These are phyloP conservation scores for Carapus acus DNA, from an alignment of 2,797 vertebrate genomes.

Conservation along the genomic window DNA sequence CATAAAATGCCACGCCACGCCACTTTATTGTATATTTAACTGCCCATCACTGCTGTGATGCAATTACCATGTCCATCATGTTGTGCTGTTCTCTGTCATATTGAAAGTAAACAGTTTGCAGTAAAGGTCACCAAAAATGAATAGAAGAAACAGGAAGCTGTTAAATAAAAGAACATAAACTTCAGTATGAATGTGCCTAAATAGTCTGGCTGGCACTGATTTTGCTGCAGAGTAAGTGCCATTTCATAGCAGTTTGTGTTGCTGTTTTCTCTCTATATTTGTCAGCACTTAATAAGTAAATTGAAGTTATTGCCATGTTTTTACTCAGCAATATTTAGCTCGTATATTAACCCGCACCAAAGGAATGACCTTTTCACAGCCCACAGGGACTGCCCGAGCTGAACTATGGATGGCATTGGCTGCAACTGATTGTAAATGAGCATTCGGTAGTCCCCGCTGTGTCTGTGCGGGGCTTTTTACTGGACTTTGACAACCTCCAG, in stretches of 20 bases:
- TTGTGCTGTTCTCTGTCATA: slow-evolving; percentile 10
- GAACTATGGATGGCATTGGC: slow-evolving; percentile 28
- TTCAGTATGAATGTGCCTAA: not conserved
- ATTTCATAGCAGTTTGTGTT: not conserved
- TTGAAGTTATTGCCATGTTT: not conserved
- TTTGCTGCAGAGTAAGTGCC: not conserved
- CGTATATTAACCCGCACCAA: slow-evolving; percentile 29
- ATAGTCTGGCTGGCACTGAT: not conserved
- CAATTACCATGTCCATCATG: slow-evolving; percentile 19
- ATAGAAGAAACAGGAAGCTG: not conserved
- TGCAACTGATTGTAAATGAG: slow-evolving; percentile 40
- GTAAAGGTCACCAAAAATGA: not conserved
- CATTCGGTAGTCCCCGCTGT: slow-evolving; percentile 41
- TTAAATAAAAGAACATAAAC: not conserved
- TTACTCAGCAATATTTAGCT: slow-evolving; percentile 8
- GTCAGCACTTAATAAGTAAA: not conserved
- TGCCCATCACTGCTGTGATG: slow-evolving; percentile 3
- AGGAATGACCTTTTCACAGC: slow-evolving; percentile 27
- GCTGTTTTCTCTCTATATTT: not conserved
- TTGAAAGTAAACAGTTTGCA: not conserved
- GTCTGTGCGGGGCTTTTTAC: slow-evolving; percentile 48
- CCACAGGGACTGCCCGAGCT: slow-evolving; percentile 29
- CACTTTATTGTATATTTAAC: slow-evolving; percentile 8
- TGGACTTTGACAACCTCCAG: slow-evolving; percentile 55
- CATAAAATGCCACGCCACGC: slow-evolving; percentile 1